Evolutionary conservation across 2,797 vertebrate genomes (phyloP), one percentile per base, ranked within the genome.

Genomic region (Gorsachius magnificus): DNA sequence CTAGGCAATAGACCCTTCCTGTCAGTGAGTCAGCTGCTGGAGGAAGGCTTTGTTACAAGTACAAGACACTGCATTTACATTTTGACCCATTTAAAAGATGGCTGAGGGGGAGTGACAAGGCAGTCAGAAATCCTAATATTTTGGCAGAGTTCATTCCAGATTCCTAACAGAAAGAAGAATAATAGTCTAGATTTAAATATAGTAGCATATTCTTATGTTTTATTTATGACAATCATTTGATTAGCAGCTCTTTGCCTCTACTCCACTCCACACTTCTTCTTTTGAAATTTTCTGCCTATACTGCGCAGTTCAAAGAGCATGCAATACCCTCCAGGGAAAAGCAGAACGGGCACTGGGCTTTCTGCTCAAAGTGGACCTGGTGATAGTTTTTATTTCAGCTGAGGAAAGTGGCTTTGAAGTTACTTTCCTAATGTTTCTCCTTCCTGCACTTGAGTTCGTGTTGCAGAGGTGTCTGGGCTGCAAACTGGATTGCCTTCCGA

Each of bases 41-140:
- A 87, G 57, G 26, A 93, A 95, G 57, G 58, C 35, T 61, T 78
- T 0, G 0, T 61, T 84, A 71, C 11, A 9, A 12, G 25, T 60
- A 64, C 33, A n/a, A 78, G 46, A 16, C 7, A 68, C 15, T 54
- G 31, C 77, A 85, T 95, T 95, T 97, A 57, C 83, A 92, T 91
- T 95, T 82, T 68, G 80, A 85, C 83, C 90, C 66, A 70, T 90
- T 94, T 97, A 78, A 92, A 82, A 94, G 64, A 68, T 22, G 45
- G 41, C 53, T 95, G 60, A 87, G 60, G n/a, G 29, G 65, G 48
- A 93, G 71, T 74, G 53, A 91, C 45, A 80, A 80, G 79, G 61
- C 81, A 89, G 38, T 83, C 60, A 96, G 61, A 89, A 93, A 80
- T 88, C 64, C 60, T 83, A 92, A 83, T 85, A 85, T 85, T 94